Base-by-base conservation (phyloP, 2,888 invertebrate genomes). In the Tetranychus piercei region DNA sequence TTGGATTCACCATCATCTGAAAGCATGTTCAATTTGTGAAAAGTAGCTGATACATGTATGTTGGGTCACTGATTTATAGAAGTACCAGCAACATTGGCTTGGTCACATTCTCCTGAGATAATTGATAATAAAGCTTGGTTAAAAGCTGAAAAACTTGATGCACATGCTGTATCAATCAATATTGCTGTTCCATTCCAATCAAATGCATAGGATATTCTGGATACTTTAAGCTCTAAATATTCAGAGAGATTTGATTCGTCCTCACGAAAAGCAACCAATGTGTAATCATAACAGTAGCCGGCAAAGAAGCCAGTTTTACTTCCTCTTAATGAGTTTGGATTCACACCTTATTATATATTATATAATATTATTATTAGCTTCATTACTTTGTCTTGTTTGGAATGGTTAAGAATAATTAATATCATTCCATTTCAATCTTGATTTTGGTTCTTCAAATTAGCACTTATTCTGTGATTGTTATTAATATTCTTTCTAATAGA, bases 291-390 rank as follows among this genome's bases (percentile, higher is more conserved):
- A 65, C 73, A 73, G 6, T 15, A n/a, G 76, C 96, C 97, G 78
- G 97, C 88, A 83, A 89, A 99, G 2, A 97, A 96, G 77, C 96
- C 97, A 73, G 94, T 95, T 80, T 88, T 90, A 11, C 89, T 87
- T 74, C 96, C 97, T 79, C 90, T 87, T 74, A 94, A 82, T 79
- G 90, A 89, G 75, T 85, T 84, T 9, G 96, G 96, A 83, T 91
- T 92, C 76, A 90, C 80, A 84, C 83, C 81, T 87, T 20, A n/a
- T 7, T n/a, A n/a, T n/a, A n/a, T n/a, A n/a, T n/a, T n/a, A n/a
- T n/a, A n/a, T n/a, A n/a, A n/a, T n/a, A n/a, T n/a, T n/a, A n/a
- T n/a, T n/a, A n/a, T n/a, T n/a, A n/a, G n/a, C n/a, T n/a, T n/a
- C n/a, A n/a, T n/a, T n/a, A n/a, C n/a, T n/a, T n/a, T n/a, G n/a